Conservation (phyloP, 2,797 vertebrate species). For the Bufotes viridis region DNA sequence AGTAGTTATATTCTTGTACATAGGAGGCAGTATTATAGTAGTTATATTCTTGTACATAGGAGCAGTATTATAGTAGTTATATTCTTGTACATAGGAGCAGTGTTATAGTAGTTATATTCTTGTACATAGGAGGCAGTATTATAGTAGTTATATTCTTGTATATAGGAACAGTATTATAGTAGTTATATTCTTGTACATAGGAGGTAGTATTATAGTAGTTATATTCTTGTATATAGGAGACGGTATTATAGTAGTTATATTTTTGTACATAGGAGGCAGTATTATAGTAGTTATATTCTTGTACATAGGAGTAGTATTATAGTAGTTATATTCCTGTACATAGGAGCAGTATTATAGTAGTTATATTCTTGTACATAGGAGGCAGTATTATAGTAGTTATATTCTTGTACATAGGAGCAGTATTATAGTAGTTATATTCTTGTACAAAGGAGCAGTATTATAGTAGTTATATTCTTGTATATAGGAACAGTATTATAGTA, state of each 20-base stretch:
- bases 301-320: too few relatives aligned
- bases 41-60: constrained; percentile 9
- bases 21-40: neutral
- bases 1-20: neutral
- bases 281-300: neutral
- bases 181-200: too few relatives aligned
- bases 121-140: neutral
- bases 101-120: neutral
- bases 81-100: constrained; percentile 1
- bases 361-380: neutral
- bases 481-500: constrained; percentile 6
- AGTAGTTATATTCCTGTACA: too few relatives aligned
- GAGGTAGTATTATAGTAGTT: neutral
- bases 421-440: neutral
- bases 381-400: too few relatives aligned
- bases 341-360: constrained; percentile 1
- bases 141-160: constrained; percentile 8
- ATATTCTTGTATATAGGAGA: neutral
- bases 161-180: too few relatives aligned
- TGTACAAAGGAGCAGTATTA: neutral
- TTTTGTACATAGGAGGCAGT: neutral
- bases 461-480: constrained; percentile 6
- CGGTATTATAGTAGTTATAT: neutral
- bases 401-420: neutral
- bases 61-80: constrained; percentile 2